Conservation (phyloP, 2,888 invertebrate genomes). For the Rutpela maculata region DNA sequence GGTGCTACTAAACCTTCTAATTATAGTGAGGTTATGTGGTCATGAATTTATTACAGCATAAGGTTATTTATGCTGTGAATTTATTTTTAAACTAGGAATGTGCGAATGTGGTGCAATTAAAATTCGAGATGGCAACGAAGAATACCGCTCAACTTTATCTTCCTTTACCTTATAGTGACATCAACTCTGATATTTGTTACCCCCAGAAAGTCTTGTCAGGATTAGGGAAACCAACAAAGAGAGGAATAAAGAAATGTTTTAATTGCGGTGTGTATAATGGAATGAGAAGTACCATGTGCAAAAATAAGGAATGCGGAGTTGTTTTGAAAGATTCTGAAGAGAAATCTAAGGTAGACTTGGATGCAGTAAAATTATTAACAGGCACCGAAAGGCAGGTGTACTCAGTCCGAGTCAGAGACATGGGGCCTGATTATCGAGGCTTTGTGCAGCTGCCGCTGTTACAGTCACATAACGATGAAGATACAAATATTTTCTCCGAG, state of each 20-base stretch:
- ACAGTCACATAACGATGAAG: conserved; percentile 64
- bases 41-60: conserved; percentile 19
- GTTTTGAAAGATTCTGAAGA: conserved; percentile 79
- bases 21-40: conserved; percentile 20
- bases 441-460: conserved; percentile 80
- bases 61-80: too few species aligned
- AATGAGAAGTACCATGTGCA: conserved; percentile 83
- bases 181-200: conserved; percentile 5
- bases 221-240: conserved; percentile 76
- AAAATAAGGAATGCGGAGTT: conserved; percentile 82
- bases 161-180: conserved; percentile 12
- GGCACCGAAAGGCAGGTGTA: conserved; percentile 79
- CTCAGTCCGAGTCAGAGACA: conserved; percentile 82
- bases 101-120: not conserved
- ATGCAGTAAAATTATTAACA: conserved; percentile 81
- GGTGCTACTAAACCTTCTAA: too few species aligned
- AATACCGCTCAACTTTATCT: conserved; percentile 8
- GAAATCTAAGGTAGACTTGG: conserved; percentile 77
- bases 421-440: conserved; percentile 82
- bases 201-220: conserved; percentile 60
- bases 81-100: conserved; percentile 13
- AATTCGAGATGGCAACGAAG: conserved; percentile 6
- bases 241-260: conserved; percentile 85
- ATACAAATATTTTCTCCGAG: conserved; percentile 62
- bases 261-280: conserved; percentile 87